These are phyloP conservation scores for Manis javanica DNA, from an alignment of 2,797 vertebrate species.

Conservation along the genomic window DNA sequence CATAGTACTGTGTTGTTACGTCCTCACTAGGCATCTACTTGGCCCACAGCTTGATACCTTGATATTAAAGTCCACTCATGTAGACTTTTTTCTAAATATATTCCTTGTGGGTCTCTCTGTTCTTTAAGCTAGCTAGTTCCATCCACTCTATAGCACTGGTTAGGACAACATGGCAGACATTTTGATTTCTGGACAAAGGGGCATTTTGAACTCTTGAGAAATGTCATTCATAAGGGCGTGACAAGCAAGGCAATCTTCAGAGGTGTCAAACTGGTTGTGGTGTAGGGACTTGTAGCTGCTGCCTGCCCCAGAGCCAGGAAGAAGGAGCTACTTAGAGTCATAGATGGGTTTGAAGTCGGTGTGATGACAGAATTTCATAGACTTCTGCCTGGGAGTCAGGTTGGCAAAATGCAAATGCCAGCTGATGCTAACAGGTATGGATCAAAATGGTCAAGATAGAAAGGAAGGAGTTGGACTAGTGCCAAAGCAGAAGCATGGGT, in stretches of 20 bases:
- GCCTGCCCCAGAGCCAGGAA: not conserved
- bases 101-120: not conserved
- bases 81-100: not conserved
- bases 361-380: not conserved
- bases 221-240: not conserved
- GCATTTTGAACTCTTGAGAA: not conserved
- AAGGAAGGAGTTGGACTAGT: not conserved
- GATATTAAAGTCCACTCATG: not conserved
- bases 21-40: not conserved
- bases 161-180: not conserved
- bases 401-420: not conserved
- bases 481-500: not conserved
- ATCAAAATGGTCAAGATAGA: conserved; percentile 31
- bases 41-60: not conserved
- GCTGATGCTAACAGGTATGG: not conserved
- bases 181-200: not conserved
- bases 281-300: not conserved
- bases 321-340: not conserved
- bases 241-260: not conserved
- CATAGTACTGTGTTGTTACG: not conserved
- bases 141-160: not conserved
- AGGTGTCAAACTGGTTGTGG: not conserved
- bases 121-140: not conserved
- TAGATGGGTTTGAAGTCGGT: not conserved
- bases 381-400: not conserved